These are phyloP conservation scores for Habropoda laboriosa DNA, from an alignment of 1,140 invertebrate genomes.

Conservation along the genomic window DNA sequence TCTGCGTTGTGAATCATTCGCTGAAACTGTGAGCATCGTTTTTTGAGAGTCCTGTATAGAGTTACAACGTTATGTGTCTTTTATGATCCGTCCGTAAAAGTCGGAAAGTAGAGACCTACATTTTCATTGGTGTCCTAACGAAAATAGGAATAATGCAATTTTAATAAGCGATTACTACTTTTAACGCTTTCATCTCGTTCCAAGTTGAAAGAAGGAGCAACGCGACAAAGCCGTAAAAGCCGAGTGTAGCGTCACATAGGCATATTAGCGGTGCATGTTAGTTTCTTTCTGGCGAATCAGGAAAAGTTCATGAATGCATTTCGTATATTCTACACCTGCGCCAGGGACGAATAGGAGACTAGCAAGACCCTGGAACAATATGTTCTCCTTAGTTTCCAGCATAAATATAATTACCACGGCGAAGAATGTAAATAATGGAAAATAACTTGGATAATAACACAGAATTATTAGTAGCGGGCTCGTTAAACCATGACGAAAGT, in stretches of 20 bases:
- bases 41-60: not conserved
- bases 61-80: not conserved
- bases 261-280: not conserved
- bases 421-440: not conserved
- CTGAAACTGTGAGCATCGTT: not conserved
- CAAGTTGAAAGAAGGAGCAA: not conserved
- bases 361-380: not conserved
- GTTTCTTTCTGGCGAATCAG: not conserved
- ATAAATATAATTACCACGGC: not conserved
- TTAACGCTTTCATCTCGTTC: not conserved
- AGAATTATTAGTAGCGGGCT: not conserved
- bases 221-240: constrained; percentile 2
- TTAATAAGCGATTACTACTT: constrained; percentile 15
- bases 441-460: not conserved
- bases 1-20: not conserved
- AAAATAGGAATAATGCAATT: constrained; percentile 2
- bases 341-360: not conserved
- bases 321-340: not conserved
- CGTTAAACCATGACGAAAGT: not conserved
- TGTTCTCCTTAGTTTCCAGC: no score
- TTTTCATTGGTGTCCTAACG: not conserved
- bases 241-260: not conserved
- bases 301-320: constrained; percentile 30
- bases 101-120: not conserved
- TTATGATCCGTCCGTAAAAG: not conserved